Percentiles rank a stretch among this genome's conserved stretches.
Conservation (phyloP, 1,140 invertebrate species). For the Drosophila athabasca region DNA sequence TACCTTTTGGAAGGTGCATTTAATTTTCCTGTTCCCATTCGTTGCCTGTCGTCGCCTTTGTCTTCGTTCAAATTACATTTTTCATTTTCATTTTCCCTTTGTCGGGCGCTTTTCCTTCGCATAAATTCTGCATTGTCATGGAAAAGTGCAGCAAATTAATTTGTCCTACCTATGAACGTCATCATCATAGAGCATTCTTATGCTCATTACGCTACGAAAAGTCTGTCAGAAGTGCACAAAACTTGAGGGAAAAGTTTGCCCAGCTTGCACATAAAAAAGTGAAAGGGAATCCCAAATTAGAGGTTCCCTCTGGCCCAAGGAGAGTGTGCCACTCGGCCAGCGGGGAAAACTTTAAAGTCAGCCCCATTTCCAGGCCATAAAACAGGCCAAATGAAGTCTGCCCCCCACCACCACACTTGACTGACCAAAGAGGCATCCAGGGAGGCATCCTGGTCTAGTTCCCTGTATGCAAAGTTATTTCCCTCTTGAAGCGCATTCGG, state of each 20-base stretch:
- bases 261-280: background rate
- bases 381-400: conserved; percentile 13
- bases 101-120: conserved; percentile 19
- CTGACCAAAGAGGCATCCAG: conserved; percentile 14
- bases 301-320: no score
- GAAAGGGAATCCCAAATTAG: conserved; percentile 1
- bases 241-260: background rate
- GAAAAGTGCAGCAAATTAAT: conserved; percentile 63
- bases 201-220: conserved; percentile 2
- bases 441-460: conserved; percentile 18
- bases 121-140: conserved; percentile 66
- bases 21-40: conserved; percentile 61
- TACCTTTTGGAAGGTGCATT: conserved; percentile 52
- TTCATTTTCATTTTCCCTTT: conserved; percentile 34
- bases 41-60: conserved; percentile 42
- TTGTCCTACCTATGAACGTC: conserved; percentile 35
- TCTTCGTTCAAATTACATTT: conserved; percentile 34
- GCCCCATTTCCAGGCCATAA: conserved; percentile 45
- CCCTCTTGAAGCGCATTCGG: conserved; percentile 41
- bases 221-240: background rate
- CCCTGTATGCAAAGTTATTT: conserved; percentile 32
- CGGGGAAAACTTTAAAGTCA: conserved; percentile 14
- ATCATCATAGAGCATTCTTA: background rate
- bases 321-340: background rate
- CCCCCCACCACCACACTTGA: background rate